Percentiles rank a stretch among this genome's conserved stretches.
Evolutionary conservation across 2,113 vertebrate genomes (phyloP).

Genomic region (Enhydra lutris): DNA sequence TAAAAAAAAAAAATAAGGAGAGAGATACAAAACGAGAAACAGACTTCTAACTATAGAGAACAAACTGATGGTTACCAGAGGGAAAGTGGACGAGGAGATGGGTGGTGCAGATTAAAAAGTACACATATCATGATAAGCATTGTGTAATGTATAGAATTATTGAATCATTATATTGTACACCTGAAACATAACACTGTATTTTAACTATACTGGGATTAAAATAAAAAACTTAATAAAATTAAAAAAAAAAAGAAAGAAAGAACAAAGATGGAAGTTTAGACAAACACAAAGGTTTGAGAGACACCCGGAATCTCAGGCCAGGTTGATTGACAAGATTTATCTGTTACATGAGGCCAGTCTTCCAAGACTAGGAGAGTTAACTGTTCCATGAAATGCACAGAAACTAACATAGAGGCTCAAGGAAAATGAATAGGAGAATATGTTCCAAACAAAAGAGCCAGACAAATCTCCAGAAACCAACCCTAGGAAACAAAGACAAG

Average conservation of each 20-base stretch:
- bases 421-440: neutral
- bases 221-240: neutral
- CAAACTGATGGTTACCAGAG: neutral
- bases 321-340: neutral
- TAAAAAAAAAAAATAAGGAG: neutral
- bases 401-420: neutral
- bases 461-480: neutral
- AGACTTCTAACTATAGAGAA: neutral
- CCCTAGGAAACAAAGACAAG: neutral
- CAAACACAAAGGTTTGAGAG: neutral
- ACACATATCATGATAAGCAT: neutral
- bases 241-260: neutral
- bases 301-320: neutral
- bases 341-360: neutral
- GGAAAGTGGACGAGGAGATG: neutral
- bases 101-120: neutral
- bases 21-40: neutral
- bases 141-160: neutral
- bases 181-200: neutral
- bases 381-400: neutral
- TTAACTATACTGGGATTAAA: neutral
- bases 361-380: neutral
- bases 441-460: neutral
- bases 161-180: neutral
- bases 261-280: neutral